Evolutionary conservation across 2,888 invertebrate species (phyloP), one percentile per base, ranked within the genome.

Genomic region (Stenichneumon culpator): DNA sequence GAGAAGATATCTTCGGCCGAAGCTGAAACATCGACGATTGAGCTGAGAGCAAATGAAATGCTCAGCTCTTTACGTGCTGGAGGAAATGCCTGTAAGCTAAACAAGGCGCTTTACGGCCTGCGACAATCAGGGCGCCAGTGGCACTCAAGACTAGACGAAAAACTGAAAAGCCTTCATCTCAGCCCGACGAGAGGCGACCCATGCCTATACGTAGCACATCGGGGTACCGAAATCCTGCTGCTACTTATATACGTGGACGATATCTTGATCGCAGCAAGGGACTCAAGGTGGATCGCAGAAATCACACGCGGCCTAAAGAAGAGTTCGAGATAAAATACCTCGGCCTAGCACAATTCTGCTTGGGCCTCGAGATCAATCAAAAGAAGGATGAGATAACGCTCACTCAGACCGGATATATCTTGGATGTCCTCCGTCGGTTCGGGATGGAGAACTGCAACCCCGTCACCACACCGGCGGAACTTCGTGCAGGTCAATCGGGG

Each of bases 321-420:
- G 25, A 68, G 9, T 84, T 84, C 36, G 72, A 81, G 7, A 39
- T 84, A 7, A 75, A 80, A 57, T 60, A 84, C 52, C 50, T 84
- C 11, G 81, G 78, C 16, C 14, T 52, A 0, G 81, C 75, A 6
- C 14, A 60, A 73, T 72, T 81, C 22, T 84, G 82, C 22, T 68
- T 74, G 14, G 77, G 82, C 11, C 14, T 74, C 9, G 60, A 82
- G 25, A 68, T 82, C 2, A 9, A 25, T 2, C 74, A 57, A 68
- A 16, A 14, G 19, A 52, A 36, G 22, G 63, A 50, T 44, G 36
- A 52, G 22, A 70, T 82, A 7, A 28, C 54, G 9, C 36, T 73
- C 2, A n/a, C 57, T 1, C 73, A 73, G 39, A 44, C 7, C 16
- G 54, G 39, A n/a, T 73, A 73, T 9, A 32, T 77, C 16, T n/a